Evolutionary conservation across 2,888 invertebrate species (phyloP).

Genomic region (Drosophila mayaguana): DNA sequence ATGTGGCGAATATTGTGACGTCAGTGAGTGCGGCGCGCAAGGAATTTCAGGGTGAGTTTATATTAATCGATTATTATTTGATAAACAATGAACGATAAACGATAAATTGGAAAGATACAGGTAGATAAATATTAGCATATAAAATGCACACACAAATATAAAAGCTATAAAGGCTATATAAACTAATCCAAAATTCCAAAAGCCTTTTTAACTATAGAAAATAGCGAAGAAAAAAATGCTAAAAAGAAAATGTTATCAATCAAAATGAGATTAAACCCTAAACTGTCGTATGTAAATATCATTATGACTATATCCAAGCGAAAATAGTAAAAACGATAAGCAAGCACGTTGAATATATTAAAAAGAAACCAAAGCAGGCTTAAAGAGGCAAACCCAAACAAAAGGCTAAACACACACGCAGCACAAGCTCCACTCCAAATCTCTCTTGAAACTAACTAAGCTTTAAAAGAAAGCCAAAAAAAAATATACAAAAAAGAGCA

Average conservation of each 20-base stretch:
- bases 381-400: neutral
- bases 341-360: conserved; percentile 2
- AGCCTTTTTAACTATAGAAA: neutral
- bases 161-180: neutral
- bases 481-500: neutral
- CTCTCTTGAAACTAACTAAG: neutral
- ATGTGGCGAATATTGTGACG: conserved; percentile 99
- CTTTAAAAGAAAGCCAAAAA: neutral
- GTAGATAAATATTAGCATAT: too few species aligned
- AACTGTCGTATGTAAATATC: conserved; percentile 7
- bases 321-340: conserved; percentile 7
- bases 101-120: too few species aligned
- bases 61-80: too few species aligned
- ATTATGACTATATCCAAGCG: conserved; percentile 2
- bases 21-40: conserved; percentile 98
- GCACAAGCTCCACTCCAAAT: neutral
- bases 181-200: neutral
- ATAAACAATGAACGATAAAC: too few species aligned
- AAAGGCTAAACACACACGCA: neutral
- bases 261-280: neutral
- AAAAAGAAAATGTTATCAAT: neutral
- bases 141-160: too few species aligned
- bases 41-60: conserved; percentile 96
- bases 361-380: neutral
- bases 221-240: neutral